A percentile compares a stretch with the other conserved stretches of the same genome.
Conservation (phyloP, 1,140 invertebrate species). For the Anastrepha obliqua region DNA sequence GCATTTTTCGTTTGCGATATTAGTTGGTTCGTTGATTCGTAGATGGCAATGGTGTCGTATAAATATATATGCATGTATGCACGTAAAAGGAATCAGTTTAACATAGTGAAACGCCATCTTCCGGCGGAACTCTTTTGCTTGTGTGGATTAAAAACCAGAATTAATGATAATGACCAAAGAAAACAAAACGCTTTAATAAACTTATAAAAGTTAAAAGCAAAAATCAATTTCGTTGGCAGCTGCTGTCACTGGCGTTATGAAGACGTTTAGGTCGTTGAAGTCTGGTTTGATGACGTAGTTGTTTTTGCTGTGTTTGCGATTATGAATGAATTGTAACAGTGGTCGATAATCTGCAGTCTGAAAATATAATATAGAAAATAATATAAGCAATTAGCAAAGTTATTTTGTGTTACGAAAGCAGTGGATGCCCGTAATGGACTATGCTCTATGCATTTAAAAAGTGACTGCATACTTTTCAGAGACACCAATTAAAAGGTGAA, state of each 20-base stretch:
- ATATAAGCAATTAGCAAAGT: no score
- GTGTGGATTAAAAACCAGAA: neutral
- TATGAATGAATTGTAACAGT: no score
- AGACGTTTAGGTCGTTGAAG: neutral
- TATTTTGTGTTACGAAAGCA: no score
- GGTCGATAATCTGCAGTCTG: no score
- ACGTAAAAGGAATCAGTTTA: neutral
- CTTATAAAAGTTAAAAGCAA: neutral
- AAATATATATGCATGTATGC: neutral
- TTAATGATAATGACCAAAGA: neutral
- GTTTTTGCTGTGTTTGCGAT: no score
- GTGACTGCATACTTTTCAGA: no score
- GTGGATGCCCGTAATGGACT: no score
- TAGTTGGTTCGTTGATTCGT: neutral
- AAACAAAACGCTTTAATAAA: neutral
- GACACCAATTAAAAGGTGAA: no score
- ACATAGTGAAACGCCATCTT: neutral
- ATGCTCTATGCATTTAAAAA: no score
- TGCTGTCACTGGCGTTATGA: neutral
- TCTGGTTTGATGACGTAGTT: neutral
- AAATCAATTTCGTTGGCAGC: neutral
- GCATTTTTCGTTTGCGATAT: neutral
- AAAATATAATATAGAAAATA: no score
- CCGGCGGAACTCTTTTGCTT: neutral
- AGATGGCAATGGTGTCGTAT: neutral